Evolutionary conservation across 2,113 vertebrate genomes (phyloP), one percentile per base, ranked within the genome.

Genomic region (Microtus ochrogaster): DNA sequence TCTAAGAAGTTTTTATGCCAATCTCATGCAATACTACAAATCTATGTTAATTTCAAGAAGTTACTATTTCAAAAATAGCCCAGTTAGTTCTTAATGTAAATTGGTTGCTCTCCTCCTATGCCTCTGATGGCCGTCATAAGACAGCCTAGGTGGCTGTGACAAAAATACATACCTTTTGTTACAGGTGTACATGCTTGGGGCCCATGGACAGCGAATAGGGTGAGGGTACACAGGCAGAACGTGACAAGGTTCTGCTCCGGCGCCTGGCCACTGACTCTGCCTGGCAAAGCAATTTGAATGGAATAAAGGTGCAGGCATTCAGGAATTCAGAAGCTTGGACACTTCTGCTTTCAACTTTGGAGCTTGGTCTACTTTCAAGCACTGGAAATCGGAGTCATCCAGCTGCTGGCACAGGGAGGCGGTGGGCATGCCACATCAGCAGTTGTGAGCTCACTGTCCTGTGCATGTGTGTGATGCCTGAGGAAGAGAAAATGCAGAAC

Each of bases 21-120:
- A 74, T 91, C 72, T 66, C 52, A 12, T 16, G 28, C 9, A 30
- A 84, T 68, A 58, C 47, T 84, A n/a, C 90, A 93, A 90, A 92
- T 26, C 22, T 47, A 14, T 58, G 58, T 58, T 87, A 81, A 47
- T 91, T 85, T 33, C 36, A 36, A 61, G 30, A 47, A 22, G 66
- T 41, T 47, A 1, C 49, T 58, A 5, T 47, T 30, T 11, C 52
- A 82, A 61, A 83, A 63, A 63, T 82, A 55, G 47, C 90, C 72
- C 24, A 28, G 2, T 61, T n/a, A 58, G 2, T 55, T 73, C 36
- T 47, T 91, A 13, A 5, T 19, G 3, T 76, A 87, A 61, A 9
- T 49, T 49, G 66, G 17, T 44, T 12, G n/a, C 72, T 89, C 55
- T 68, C 30, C 28, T 7, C 5, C 36, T 26, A 3, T 47, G 2